Base-by-base conservation (phyloP, 2,888 invertebrate genomes). In the Beris chalybata region DNA sequence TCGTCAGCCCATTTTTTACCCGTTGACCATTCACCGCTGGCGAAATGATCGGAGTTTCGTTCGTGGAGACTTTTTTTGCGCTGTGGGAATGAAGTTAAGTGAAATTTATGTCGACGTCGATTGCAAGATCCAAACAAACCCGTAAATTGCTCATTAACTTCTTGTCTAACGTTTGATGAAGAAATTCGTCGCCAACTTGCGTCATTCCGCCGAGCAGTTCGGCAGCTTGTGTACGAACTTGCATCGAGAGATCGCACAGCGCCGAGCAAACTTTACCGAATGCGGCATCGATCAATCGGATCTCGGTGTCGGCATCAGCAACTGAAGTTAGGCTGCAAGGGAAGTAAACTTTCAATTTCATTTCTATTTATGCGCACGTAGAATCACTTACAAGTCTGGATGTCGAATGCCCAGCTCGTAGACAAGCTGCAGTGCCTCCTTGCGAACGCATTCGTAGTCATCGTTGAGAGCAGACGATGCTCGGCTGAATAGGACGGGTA, bases 101-200 rank as follows among this genome's bases (percentile, higher is more conserved):
- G 29, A 55, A n/a, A 52, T n/a, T 7, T 38, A 9, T 38, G 1
- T 7, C 38, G 38, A 38, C 22, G 22, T 22, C 6, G 22, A 44
- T 13, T 0, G 15, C 5, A 44, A 57, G 12, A 12, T 5, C 31
- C 47, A 48, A 50, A 75, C 79, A 75, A 79, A 92, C 92, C 84
- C 92, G 88, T 89, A 96, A 91, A 76, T 95, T 93, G 59, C 94
- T 93, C 95, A 97, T 96, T 30, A 97, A 86, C 77, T 98, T 98
- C 80, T 99, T 99, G 77, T 99, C 98, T 44, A 99, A 82, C 0
- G 98, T 98, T 82, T 99, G 98, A 76, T 95, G 89, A 64, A 99
- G 84, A 81, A 96, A 97, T 68, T 90, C 87, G 55, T 91, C 87
- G 65, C 95, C 92, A 4, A 99, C 97, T 61, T 86, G 86, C 56